Evolutionary conservation across 2,888 invertebrate genomes (phyloP).

Genomic region (Drosophila subquinaria): DNA sequence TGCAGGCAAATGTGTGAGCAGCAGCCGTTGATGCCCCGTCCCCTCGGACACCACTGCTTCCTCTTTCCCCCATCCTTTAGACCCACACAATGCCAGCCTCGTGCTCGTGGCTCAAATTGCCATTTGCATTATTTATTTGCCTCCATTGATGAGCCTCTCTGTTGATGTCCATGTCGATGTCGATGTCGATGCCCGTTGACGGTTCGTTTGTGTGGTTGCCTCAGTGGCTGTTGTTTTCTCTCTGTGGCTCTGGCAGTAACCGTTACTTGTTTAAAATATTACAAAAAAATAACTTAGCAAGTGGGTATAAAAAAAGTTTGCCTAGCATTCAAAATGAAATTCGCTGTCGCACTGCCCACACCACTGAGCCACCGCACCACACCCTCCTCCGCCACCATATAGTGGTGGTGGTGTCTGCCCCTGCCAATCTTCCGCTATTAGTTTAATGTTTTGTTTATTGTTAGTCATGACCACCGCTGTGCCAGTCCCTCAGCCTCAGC

Average conservation of each 20-base stretch:
- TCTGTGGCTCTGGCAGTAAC: constrained; percentile 26
- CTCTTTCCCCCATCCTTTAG: neutral
- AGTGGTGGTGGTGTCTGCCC: constrained; percentile 18
- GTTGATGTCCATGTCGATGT: constrained; percentile 28
- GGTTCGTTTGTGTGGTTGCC: constrained; percentile 41
- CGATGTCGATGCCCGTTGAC: constrained; percentile 47
- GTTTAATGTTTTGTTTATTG: constrained; percentile 81
- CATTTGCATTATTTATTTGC: constrained; percentile 82
- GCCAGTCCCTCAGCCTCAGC: constrained; percentile 26
- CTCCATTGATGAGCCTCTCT: constrained; percentile 73
- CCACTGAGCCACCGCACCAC: neutral
- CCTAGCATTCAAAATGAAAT: constrained; percentile 53
- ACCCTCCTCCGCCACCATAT: constrained; percentile 12
- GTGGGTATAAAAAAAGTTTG: constrained; percentile 34
- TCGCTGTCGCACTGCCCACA: constrained; percentile 25
- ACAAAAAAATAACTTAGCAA: constrained; percentile 38
- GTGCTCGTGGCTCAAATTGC: constrained; percentile 72
- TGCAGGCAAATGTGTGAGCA: constrained; percentile 75
- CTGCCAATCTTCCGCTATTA: constrained; percentile 72
- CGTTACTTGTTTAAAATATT: constrained; percentile 81
- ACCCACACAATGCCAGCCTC: constrained; percentile 20
- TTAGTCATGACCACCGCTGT: constrained; percentile 64
- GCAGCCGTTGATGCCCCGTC: constrained; percentile 12
- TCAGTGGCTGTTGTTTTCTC: constrained; percentile 9
- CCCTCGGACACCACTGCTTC: neutral